phyloP scores from a whole-genome alignment of 2,888 invertebrate genomes.

The Acleris sparsana region DNA sequence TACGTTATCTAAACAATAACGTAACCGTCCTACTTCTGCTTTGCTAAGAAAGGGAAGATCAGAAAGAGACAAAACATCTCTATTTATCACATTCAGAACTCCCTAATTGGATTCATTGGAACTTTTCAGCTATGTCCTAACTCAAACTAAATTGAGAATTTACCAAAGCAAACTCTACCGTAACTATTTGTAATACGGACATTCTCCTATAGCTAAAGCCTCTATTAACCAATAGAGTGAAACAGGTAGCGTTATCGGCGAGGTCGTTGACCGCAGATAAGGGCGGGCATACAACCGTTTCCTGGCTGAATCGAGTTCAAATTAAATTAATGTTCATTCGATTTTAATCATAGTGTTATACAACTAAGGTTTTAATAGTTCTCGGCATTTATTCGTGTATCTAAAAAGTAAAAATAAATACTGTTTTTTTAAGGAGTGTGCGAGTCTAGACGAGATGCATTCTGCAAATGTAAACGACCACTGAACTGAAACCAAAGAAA shows the following conservation, averaged over 20 bases:
- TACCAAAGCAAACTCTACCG: neutral
- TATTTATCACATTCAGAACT: too few species aligned
- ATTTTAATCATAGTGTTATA: slow-evolving; percentile 2
- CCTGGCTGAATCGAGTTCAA: slow-evolving; percentile 34
- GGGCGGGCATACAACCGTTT: slow-evolving; percentile 37
- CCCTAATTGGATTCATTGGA: too few species aligned
- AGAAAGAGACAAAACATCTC: too few species aligned
- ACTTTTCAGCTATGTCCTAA: too few species aligned
- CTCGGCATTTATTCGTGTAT: neutral
- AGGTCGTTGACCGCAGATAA: slow-evolving; percentile 52
- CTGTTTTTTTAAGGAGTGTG: too few species aligned
- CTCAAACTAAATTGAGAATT: neutral
- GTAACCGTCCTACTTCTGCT: too few species aligned
- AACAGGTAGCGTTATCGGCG: slow-evolving; percentile 48
- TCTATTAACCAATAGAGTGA: slow-evolving; percentile 26
- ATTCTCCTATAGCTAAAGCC: neutral
- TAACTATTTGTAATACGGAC: neutral
- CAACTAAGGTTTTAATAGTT: slow-evolving; percentile 9
- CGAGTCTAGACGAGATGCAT: too few species aligned
- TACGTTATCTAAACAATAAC: too few species aligned
- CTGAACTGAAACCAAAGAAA: too few species aligned
- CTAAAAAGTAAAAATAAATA: too few species aligned
- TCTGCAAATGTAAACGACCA: too few species aligned
- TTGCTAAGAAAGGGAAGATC: too few species aligned
- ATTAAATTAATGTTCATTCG: slow-evolving; percentile 11